Conservation (phyloP, 2,113 vertebrate genomes). For the Haplochromis burtoni region DNA sequence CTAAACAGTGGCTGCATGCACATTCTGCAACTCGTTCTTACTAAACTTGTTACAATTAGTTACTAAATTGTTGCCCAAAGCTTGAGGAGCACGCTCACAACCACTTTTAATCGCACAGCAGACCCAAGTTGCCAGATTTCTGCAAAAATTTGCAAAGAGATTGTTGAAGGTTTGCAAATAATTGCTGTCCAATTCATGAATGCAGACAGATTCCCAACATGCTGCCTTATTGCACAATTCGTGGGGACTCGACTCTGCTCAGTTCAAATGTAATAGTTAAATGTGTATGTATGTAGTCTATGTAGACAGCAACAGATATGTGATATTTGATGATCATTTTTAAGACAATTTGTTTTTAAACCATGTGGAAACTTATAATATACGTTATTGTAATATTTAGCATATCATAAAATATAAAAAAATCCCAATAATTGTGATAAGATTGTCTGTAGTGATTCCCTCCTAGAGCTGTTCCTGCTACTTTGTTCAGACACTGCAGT, state of each 20-base stretch:
- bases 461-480: accelerated
- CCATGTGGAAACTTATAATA: background rate
- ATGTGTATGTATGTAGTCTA: background rate
- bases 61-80: background rate
- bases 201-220: background rate
- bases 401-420: background rate
- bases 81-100: background rate
- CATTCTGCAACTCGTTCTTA: background rate
- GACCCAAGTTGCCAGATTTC: background rate
- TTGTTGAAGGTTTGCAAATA: background rate
- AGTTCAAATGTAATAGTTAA: background rate
- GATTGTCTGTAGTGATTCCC: background rate
- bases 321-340: background rate
- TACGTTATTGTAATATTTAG: background rate
- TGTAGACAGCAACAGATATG: background rate
- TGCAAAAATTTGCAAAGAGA: background rate
- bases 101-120: background rate
- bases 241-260: accelerated
- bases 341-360: background rate
- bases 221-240: background rate
- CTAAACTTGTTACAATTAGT: background rate
- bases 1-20: background rate
- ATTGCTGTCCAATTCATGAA: background rate
- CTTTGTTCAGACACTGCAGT: background rate
- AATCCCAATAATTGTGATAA: background rate